A percentile compares a stretch with the other conserved stretches of the same genome.
Evolutionary conservation across 2,113 vertebrate species (phyloP).

Genomic region (Malurus alboscapulatus): DNA sequence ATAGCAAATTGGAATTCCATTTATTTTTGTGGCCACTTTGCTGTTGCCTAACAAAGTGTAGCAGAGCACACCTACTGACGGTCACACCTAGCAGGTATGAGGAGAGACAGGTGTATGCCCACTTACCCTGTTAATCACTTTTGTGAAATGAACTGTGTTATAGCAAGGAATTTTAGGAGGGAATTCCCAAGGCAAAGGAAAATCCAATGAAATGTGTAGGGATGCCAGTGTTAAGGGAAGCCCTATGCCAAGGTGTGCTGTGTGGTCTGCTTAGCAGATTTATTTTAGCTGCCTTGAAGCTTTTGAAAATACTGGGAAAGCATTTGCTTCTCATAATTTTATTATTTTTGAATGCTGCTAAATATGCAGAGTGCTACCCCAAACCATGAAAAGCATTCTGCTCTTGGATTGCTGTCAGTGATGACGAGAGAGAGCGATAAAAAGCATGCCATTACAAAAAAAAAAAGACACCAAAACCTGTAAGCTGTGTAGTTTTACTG

Average conservation of each 20-base stretch:
- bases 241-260: neutral
- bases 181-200: neutral
- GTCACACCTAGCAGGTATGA: neutral
- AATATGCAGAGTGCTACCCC: neutral
- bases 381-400: neutral
- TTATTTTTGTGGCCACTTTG: constrained; percentile 13
- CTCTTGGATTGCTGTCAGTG: neutral
- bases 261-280: neutral
- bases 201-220: neutral
- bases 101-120: fast-evolving
- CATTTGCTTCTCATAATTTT: neutral
- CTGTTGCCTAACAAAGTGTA: neutral
- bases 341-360: neutral
- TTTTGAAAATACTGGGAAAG: neutral
- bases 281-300: neutral
- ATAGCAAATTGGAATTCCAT: constrained; percentile 35
- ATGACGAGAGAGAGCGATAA: neutral
- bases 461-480: neutral
- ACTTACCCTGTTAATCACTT: neutral
- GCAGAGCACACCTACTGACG: neutral
- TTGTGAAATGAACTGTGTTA: neutral
- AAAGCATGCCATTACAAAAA: neutral
- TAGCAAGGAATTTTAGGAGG: neutral
- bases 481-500: neutral
- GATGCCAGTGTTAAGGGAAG: neutral